Evolutionary conservation across 2,113 vertebrate species (phyloP).

Genomic region (Saguinus midas): DNA sequence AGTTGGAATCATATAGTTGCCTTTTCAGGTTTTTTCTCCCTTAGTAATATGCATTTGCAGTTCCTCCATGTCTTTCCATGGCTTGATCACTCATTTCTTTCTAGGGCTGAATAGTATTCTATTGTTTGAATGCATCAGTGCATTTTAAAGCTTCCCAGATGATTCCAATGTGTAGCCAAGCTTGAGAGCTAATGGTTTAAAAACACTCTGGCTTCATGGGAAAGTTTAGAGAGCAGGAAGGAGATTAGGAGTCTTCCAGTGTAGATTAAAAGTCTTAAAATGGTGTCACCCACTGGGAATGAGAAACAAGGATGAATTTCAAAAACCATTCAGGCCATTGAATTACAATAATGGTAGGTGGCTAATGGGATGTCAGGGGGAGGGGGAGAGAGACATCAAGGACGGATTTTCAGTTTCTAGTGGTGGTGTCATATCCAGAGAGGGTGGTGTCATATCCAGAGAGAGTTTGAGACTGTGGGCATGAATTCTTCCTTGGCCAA

Average conservation of each 20-base stretch:
- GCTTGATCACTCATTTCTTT: not conserved
- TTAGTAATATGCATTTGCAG: not conserved
- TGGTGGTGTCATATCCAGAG: not conserved
- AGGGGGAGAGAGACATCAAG: not conserved
- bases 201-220: not conserved
- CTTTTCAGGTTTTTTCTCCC: not conserved
- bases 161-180: not conserved
- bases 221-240: not conserved
- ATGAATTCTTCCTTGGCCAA: not conserved
- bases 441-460: not conserved
- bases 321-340: not conserved
- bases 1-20: not conserved
- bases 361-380: not conserved
- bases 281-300: not conserved
- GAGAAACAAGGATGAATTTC: not conserved
- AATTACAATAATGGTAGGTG: not conserved
- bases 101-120: not conserved
- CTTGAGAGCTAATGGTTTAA: not conserved
- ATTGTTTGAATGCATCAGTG: not conserved
- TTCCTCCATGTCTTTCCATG: not conserved
- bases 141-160: not conserved
- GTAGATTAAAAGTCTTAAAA: not conserved
- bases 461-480: not conserved
- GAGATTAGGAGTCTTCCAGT: no score
- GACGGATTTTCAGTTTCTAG: not conserved